These are phyloP conservation scores for Sebastes dallii DNA, from an alignment of 2,797 vertebrate species.

Conservation along the genomic window DNA sequence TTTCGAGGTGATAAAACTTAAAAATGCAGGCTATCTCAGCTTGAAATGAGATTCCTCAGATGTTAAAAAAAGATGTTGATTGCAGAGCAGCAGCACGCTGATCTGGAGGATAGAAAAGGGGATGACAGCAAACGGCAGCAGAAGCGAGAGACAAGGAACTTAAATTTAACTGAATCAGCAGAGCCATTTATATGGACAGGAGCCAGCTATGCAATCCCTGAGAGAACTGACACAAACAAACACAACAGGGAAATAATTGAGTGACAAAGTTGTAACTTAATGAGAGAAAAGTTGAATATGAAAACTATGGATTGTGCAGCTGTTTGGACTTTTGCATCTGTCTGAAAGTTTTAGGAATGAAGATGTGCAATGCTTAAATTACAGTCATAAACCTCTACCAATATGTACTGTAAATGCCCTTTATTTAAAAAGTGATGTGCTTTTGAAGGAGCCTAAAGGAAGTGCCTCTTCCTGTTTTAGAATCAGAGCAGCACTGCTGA, in stretches of 20 bases:
- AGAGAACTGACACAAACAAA: conserved; percentile 54
- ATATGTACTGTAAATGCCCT: background rate
- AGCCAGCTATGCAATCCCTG: conserved; percentile 54
- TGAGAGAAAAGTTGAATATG: conserved; percentile 28
- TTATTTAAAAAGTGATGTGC: background rate
- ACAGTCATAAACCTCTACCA: background rate
- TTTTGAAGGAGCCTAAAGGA: background rate
- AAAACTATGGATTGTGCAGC: conserved; percentile 10
- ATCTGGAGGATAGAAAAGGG: conserved; percentile 21
- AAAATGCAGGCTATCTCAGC: conserved; percentile 3
- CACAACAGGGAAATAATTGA: conserved; percentile 51
- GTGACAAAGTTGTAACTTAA: conserved; percentile 52
- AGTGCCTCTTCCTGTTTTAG: conserved; percentile 37
- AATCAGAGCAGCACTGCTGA: conserved; percentile 52
- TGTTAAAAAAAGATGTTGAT: conserved; percentile 27
- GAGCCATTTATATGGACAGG: conserved; percentile 46
- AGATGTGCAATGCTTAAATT: background rate
- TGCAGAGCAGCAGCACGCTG: conserved; percentile 11
- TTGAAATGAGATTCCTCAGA: conserved; percentile 18
- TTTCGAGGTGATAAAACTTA: conserved; percentile 11
- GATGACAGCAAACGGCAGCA: conserved; percentile 37
- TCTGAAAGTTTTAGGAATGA: background rate
- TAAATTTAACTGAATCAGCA: conserved; percentile 60
- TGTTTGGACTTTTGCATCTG: background rate
- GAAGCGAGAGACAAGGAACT: conserved; percentile 46